Percentiles rank a stretch among this genome's conserved stretches.
Conservation (phyloP, 2,888 invertebrate species). For the Anagyrus pseudococci region DNA sequence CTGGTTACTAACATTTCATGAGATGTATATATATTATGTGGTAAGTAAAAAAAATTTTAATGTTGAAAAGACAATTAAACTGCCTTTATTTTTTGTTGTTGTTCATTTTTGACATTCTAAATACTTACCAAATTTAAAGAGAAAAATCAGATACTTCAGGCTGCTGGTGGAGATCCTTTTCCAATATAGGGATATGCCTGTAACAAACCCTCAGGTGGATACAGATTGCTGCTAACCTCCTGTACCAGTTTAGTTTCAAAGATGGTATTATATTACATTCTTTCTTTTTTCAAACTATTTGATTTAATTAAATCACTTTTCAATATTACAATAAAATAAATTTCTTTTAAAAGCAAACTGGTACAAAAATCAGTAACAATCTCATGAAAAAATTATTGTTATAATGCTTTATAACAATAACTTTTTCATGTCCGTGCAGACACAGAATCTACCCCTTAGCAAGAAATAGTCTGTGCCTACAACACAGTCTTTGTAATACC, state of each 20-base stretch:
- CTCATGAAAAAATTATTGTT: slow-evolving; percentile 56
- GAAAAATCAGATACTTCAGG: slow-evolving; percentile 54
- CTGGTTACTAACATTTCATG: background rate
- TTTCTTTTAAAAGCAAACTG: slow-evolving; percentile 41
- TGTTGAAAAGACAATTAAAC: background rate
- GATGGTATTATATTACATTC: background rate
- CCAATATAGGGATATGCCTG: slow-evolving; percentile 64
- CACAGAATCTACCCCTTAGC: slow-evolving; percentile 66
- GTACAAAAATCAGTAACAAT: slow-evolving; percentile 57
- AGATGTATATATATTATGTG: background rate
- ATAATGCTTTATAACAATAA: slow-evolving; percentile 47
- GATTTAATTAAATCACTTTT: background rate
- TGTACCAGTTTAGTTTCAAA: slow-evolving; percentile 15
- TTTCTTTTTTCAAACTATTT: background rate
- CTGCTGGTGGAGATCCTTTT: slow-evolving; percentile 56
- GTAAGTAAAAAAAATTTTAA: background rate
- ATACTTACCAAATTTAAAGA: slow-evolving; percentile 48
- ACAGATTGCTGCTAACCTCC: slow-evolving; percentile 57
- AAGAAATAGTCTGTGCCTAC: slow-evolving; percentile 68
- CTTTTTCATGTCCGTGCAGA: slow-evolving; percentile 62
- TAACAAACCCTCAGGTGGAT: slow-evolving; percentile 72
- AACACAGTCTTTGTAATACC: slow-evolving; percentile 57
- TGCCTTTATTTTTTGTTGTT: background rate
- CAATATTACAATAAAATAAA: slow-evolving; percentile 14
- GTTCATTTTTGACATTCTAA: slow-evolving; percentile 5